phyloP scores from a whole-genome alignment of 2,797 vertebrate genomes.

The Enteromius paludinosus region DNA sequence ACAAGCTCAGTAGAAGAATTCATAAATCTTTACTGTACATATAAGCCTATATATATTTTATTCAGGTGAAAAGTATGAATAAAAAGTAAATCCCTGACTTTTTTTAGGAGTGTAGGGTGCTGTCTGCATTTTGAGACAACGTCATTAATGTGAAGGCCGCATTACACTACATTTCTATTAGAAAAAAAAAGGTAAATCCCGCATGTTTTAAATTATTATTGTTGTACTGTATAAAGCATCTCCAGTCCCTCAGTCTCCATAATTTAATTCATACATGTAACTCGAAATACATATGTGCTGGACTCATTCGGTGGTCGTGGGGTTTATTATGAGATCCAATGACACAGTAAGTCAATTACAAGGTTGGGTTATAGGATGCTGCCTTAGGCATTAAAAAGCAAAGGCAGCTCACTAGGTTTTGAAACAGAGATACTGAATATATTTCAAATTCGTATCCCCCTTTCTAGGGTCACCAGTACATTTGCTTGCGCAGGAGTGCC shows the following conservation, averaged over 20 bases:
- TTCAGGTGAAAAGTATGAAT: background rate
- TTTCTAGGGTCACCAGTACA: slow-evolving; percentile 43
- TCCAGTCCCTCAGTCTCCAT: slow-evolving; percentile 1
- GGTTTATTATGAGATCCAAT: slow-evolving; percentile 16
- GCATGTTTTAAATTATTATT: too few relatives aligned
- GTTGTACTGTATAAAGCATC: too few relatives aligned
- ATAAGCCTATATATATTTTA: background rate
- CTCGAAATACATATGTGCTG: background rate
- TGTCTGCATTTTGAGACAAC: background rate
- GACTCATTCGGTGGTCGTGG: background rate
- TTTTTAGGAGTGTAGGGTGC: background rate
- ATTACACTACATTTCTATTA: background rate
- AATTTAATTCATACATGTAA: slow-evolving; percentile 2
- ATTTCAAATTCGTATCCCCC: slow-evolving; percentile 5
- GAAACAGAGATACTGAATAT: slow-evolving; percentile 18
- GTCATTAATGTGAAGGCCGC: background rate
- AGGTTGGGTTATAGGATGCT: slow-evolving; percentile 5
- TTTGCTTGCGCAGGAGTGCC: slow-evolving; percentile 23
- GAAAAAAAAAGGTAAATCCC: too few relatives aligned
- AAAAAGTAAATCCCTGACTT: background rate
- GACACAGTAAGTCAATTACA: slow-evolving; percentile 5
- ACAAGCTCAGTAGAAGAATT: slow-evolving; percentile 2
- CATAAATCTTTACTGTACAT: background rate
- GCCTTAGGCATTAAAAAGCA: slow-evolving; percentile 9
- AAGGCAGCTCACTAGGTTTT: background rate